These are phyloP conservation scores for Sepiola atlantica DNA, from an alignment of 2,888 invertebrate species.

Conservation along the genomic window DNA sequence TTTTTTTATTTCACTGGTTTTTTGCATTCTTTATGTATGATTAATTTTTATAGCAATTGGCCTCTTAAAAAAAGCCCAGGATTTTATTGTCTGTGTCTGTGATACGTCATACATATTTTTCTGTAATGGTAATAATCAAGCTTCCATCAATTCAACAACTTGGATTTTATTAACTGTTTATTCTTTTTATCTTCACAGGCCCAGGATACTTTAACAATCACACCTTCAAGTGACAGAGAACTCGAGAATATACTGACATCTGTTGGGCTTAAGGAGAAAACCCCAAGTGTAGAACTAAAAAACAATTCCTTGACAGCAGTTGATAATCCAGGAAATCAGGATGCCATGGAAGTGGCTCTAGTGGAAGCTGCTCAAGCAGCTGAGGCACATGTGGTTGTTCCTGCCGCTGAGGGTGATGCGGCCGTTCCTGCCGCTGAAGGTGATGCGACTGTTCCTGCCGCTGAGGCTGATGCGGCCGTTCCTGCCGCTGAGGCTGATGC, in stretches of 20 bases:
- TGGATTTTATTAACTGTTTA: not conserved
- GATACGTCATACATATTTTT: no score
- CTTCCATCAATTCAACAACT: not conserved
- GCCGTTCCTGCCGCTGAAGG: no score
- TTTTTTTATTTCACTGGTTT: not conserved
- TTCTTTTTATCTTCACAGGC: not conserved
- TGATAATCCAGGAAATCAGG: not conserved
- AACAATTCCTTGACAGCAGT: not conserved
- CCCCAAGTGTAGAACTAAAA: not conserved
- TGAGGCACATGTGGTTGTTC: not conserved
- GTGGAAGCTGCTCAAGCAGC: not conserved
- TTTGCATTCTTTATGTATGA: not conserved
- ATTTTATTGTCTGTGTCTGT: no score
- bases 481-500: no score
- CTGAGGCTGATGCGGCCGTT: no score
- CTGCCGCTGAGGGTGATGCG: no score
- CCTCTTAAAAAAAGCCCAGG: no score
- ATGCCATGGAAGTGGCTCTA: not conserved
- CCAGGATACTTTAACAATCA: not conserved
- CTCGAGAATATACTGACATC: not conserved
- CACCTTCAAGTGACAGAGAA: not conserved
- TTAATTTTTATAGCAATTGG: no score
- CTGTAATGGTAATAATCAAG: no score
- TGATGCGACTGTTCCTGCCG: no score
- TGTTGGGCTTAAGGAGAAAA: slow-evolving; percentile 36